Evolutionary conservation across 2,113 vertebrate genomes (phyloP).

Genomic region (Anoplopoma fimbria): DNA sequence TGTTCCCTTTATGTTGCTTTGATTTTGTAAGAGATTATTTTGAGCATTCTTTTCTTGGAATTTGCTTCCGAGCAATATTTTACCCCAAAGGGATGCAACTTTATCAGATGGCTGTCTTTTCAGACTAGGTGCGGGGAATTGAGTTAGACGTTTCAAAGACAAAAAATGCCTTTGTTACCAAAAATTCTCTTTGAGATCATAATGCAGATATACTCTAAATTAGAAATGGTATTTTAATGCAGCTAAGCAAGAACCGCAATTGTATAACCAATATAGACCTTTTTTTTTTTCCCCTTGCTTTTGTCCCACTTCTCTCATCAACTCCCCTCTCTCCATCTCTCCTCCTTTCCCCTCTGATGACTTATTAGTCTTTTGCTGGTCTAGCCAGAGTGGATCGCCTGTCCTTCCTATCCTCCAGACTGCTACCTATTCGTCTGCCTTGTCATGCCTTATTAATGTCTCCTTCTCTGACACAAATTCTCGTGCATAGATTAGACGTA

Average conservation of each 20-base stretch:
- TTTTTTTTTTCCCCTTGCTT: conserved; percentile 26
- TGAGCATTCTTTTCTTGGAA: conserved; percentile 59
- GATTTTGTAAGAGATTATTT: conserved; percentile 67
- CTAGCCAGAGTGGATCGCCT: conserved; percentile 51
- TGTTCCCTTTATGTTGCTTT: conserved; percentile 47
- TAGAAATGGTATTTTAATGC: conserved; percentile 60
- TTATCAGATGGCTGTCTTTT: conserved; percentile 73
- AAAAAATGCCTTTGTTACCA: conserved; percentile 44
- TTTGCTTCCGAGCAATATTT: conserved; percentile 58
- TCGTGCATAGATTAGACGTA: conserved; percentile 78
- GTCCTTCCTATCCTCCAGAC: conserved; percentile 55
- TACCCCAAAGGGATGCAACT: conserved; percentile 63
- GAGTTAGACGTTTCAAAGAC: conserved; percentile 71
- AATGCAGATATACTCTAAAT: conserved; percentile 62
- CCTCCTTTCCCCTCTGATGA: conserved; percentile 49
- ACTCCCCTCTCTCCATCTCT: conserved; percentile 17
- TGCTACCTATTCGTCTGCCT: conserved; percentile 58
- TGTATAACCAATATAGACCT: conserved; percentile 24
- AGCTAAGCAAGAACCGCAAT: conserved; percentile 27
- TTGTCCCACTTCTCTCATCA: conserved; percentile 17
- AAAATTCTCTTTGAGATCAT: conserved; percentile 59
- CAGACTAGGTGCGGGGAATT: conserved; percentile 52
- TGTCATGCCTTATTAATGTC: conserved; percentile 81
- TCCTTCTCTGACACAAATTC: conserved; percentile 55
- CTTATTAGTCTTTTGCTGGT: conserved; percentile 65